Evolutionary conservation across 2,113 vertebrate species (phyloP).

Genomic region (Aldabrachelys gigantea): DNA sequence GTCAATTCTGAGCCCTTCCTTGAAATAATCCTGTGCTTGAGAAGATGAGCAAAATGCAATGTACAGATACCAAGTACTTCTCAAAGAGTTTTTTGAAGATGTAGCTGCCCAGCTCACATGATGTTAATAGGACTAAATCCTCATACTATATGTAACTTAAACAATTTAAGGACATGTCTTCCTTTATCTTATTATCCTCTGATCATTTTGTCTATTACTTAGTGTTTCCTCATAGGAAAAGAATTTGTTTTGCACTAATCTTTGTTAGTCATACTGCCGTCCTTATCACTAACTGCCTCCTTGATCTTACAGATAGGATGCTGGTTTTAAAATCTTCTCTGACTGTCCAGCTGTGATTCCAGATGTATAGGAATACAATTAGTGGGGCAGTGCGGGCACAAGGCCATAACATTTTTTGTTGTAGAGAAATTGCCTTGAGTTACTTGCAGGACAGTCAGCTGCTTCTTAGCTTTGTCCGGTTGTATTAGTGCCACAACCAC

Average conservation of each 20-base stretch:
- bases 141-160: not conserved
- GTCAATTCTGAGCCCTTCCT: not conserved
- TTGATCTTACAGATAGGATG: not conserved
- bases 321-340: not conserved
- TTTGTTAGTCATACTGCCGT: not conserved
- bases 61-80: not conserved
- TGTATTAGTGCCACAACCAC: not conserved
- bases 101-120: not conserved
- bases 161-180: not conserved
- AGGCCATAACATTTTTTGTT: not conserved
- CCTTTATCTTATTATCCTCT: not conserved
- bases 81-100: not conserved
- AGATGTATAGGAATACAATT: not conserved
- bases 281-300: not conserved
- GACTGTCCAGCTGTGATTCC: conserved; percentile 12
- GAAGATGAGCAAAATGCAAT: not conserved
- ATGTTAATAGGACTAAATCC: not conserved
- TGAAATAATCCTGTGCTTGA: not conserved
- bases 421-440: not conserved
- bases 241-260: not conserved
- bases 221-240: conserved; percentile 5
- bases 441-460: not conserved
- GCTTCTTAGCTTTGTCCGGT: not conserved
- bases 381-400: not conserved
- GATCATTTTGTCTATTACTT: not conserved